Percentiles rank a stretch among this genome's conserved stretches.
Conservation (phyloP, 1,140 invertebrate genomes). For the Glossosoma conforme region DNA sequence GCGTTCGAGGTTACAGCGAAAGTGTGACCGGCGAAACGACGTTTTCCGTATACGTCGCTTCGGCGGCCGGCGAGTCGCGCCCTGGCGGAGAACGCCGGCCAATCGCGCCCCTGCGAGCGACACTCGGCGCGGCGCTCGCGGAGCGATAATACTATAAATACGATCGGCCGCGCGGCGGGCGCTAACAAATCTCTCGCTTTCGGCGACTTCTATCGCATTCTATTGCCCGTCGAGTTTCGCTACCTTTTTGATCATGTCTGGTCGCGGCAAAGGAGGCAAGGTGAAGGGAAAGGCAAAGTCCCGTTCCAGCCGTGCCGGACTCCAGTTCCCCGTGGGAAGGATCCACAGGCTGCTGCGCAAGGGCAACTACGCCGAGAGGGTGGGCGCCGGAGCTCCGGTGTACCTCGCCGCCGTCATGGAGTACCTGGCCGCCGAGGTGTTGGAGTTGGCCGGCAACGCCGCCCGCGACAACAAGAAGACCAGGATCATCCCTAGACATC, state of each 20-base stretch:
- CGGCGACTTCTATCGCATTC: too few relatives aligned
- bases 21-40: too few relatives aligned
- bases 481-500: constrained; percentile 67
- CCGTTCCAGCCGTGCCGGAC: constrained; percentile 59
- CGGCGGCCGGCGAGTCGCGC: too few relatives aligned
- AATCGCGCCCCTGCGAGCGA: too few relatives aligned
- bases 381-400: constrained; percentile 65
- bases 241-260: constrained; percentile 54
- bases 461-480: constrained; percentile 36
- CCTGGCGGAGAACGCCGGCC: too few relatives aligned
- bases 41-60: too few relatives aligned
- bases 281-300: constrained; percentile 59
- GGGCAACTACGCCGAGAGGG: constrained; percentile 67
- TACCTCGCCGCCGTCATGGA: constrained; percentile 60
- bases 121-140: too few relatives aligned
- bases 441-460: constrained; percentile 61
- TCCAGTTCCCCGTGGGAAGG: constrained; percentile 68
- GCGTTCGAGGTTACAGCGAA: too few relatives aligned
- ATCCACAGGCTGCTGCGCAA: constrained; percentile 65
- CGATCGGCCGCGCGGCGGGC: too few relatives aligned
- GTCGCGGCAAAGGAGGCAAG: constrained; percentile 59
- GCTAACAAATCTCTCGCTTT: too few relatives aligned
- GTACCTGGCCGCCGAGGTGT: constrained; percentile 61
- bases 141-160: too few relatives aligned
- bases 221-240: too few relatives aligned